A percentile compares a stretch with the other conserved stretches of the same genome.
Conservation (phyloP, 2,888 invertebrate species). For the Lasioglossum morio region DNA sequence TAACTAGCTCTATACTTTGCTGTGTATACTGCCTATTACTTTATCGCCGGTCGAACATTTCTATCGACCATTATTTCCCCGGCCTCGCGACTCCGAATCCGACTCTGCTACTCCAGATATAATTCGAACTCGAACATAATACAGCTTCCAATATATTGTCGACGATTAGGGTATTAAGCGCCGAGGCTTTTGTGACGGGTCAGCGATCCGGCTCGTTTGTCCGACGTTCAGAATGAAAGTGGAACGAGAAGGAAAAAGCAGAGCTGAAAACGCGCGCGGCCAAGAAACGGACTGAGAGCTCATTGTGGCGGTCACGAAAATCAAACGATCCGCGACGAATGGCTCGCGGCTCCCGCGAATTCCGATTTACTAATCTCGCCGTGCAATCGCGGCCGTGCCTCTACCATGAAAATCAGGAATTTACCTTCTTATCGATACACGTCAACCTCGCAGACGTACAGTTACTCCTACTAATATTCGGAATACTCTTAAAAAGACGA, state of each 20-base stretch:
- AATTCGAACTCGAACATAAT: slow-evolving; percentile 63
- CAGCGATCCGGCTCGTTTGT: slow-evolving; percentile 1
- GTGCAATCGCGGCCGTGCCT: too few relatives aligned
- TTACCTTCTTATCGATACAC: background rate
- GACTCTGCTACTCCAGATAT: slow-evolving; percentile 48
- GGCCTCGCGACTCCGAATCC: background rate
- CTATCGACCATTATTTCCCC: slow-evolving; percentile 66
- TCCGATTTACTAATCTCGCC: background rate
- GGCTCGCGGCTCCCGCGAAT: background rate
- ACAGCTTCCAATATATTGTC: slow-evolving; percentile 62
- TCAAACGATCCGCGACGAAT: background rate
- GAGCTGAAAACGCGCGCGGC: background rate
- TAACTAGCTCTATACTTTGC: slow-evolving; percentile 62
- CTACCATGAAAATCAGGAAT: background rate
- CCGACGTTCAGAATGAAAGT: background rate
- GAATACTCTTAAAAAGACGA: too few relatives aligned
- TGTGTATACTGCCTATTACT: slow-evolving; percentile 55
- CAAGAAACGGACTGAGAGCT: background rate
- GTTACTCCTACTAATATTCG: too few relatives aligned
- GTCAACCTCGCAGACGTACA: background rate
- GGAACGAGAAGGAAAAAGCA: background rate
- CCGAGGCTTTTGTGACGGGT: slow-evolving; percentile 24
- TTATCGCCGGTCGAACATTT: slow-evolving; percentile 69
- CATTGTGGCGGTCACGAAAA: background rate
- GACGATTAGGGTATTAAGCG: slow-evolving; percentile 61